Evolutionary conservation across 2,888 invertebrate genomes (phyloP), one percentile per base, ranked within the genome.

Genomic region (Poecilus cupreus): DNA sequence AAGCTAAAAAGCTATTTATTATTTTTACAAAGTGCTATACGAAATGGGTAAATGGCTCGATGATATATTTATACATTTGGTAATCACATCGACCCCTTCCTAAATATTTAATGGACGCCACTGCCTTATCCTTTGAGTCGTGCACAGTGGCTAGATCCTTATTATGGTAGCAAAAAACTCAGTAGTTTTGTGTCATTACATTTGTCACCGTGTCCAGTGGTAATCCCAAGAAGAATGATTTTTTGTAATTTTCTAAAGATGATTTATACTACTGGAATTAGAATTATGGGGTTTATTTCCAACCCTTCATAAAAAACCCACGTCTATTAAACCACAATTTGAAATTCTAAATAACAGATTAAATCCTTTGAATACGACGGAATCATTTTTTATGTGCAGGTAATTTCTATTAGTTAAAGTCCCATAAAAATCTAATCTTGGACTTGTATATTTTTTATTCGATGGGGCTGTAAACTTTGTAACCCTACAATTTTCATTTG

Each of bases 131-230:
- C 60, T 26, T 26, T 60, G 60, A 60, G 6, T 60, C 26, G 26
- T 11, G n/a, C 22, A n/a, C 60, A 24, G 60, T 60, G 60, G 60
- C 26, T 26, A 26, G 60, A 6, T 13, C 60, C n/a, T 60, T 60
- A 60, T 60, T 60, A 60, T 60, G 13, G 26, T n/a, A 11, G 43
- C 2, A 60, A 60, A 57, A 60, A 60, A 60, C 60, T 54, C 11
- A 54, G 75, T 54, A 51, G 75, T 76, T 76, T 77, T 20, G 60
- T 77, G 76, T 77, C 76, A 77, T 77, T 77, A 77, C 51, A 39
- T 77, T 54, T 77, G 76, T 77, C 76, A 77, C 32, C 54, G 51
- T 20, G 51, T 74, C 74, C 39, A 49, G 20, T 49, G 18, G 76
- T 77, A 77, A 77, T 77, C 76, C 57, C 75, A 49, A 13, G 60